These are phyloP conservation scores for Vollenhovia emeryi DNA, from an alignment of 1,140 invertebrate species.

Conservation along the genomic window DNA sequence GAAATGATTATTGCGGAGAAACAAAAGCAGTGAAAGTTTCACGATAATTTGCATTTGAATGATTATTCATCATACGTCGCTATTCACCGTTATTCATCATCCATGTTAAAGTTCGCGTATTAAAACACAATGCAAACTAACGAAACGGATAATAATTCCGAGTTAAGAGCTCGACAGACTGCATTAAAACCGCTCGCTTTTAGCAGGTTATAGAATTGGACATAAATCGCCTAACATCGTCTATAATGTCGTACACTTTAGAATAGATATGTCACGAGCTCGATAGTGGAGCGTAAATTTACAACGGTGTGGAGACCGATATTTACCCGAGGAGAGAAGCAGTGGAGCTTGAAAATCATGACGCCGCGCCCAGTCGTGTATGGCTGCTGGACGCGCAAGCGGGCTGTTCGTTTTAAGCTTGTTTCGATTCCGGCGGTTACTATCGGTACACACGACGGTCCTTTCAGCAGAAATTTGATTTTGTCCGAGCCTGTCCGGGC, in stretches of 20 bases:
- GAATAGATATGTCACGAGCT: constrained; percentile 25
- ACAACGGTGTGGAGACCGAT: constrained; percentile 13
- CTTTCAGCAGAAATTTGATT: constrained; percentile 53
- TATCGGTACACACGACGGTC: constrained; percentile 40
- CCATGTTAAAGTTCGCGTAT: background rate
- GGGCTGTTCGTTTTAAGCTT: constrained; percentile 40
- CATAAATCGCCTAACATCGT: constrained; percentile 26
- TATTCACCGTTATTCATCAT: background rate
- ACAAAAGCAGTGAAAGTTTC: background rate
- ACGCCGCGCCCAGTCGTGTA: background rate
- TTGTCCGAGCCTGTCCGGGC: constrained; percentile 28
- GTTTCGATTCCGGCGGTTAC: constrained; percentile 31
- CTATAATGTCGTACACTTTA: background rate
- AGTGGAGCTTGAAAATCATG: constrained; percentile 10
- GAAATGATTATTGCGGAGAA: background rate
- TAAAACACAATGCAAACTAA: constrained; percentile 30
- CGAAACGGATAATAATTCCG: constrained; percentile 43
- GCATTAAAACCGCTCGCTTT: constrained; percentile 39
- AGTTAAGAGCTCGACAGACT: constrained; percentile 35
- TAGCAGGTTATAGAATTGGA: constrained; percentile 12
- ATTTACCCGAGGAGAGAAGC: constrained; percentile 17
- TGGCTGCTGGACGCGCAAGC: constrained; percentile 1
- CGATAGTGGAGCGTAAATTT: constrained; percentile 46
- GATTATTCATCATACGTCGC: background rate
- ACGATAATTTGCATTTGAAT: background rate